These are phyloP conservation scores for Scaptomyza pallida DNA, from an alignment of 1,140 invertebrate species.

Conservation along the genomic window DNA sequence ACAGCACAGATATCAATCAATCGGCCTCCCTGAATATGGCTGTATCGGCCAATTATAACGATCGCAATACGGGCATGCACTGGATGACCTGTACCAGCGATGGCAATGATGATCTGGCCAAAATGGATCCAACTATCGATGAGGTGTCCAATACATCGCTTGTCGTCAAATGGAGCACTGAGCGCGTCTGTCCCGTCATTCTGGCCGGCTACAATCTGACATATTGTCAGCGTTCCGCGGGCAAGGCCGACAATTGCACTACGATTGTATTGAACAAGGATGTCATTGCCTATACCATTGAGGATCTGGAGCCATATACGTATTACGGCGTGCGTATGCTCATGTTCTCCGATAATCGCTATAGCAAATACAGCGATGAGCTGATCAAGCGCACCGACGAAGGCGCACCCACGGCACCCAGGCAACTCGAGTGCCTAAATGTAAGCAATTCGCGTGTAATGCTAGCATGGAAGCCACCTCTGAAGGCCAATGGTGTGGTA, in stretches of 20 bases:
- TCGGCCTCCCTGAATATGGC: conserved; percentile 59
- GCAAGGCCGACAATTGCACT: conserved; percentile 64
- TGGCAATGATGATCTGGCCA: conserved; percentile 64
- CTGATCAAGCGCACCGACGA: conserved; percentile 55
- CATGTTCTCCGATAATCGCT: conserved; percentile 59
- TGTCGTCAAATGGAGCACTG: conserved; percentile 66
- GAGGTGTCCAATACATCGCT: conserved; percentile 46
- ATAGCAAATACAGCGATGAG: conserved; percentile 72
- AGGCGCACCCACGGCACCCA: conserved; percentile 61
- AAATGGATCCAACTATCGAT: conserved; percentile 70
- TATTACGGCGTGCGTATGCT: conserved; percentile 68
- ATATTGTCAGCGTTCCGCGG: conserved; percentile 63
- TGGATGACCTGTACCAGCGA: conserved; percentile 72
- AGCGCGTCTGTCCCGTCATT: conserved; percentile 67
- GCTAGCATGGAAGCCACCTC: conserved; percentile 59
- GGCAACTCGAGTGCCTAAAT: conserved; percentile 38
- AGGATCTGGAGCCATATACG: conserved; percentile 63
- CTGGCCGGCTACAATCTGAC: conserved; percentile 71
- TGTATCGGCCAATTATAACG: conserved; percentile 70
- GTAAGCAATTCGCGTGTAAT: conserved; percentile 42
- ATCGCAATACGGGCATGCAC: conserved; percentile 70
- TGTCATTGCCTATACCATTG: conserved; percentile 47
- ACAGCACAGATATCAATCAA: conserved; percentile 49
- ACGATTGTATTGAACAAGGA: conserved; percentile 54
- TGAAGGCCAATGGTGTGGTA: conserved; percentile 59